Base-by-base conservation (phyloP, 2,113 vertebrate genomes). In the Grallaria varia region DNA sequence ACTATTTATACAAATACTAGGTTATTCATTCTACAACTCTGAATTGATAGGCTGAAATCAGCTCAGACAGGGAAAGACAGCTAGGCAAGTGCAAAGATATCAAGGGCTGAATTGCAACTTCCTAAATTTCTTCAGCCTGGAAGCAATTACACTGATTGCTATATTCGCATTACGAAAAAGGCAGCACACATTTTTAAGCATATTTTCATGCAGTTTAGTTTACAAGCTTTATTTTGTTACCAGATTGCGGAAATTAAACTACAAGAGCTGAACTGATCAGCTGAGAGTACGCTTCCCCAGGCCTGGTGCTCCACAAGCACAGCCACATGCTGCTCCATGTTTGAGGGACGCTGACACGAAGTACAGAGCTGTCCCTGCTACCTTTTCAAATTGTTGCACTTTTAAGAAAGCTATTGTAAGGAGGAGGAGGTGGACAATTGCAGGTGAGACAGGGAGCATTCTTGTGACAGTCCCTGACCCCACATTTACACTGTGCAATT, bases 251-350 rank as follows among this genome's bases (percentile, higher is more conserved):
- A 71, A 79, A 67, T 39, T 39, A 67, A 88, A 74, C 27, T 14
- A 27, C 68, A 49, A 35, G 63, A 53, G 63, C 60, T 62, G n/a
- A 75, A 58, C 13, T 0, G 3, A 44, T 21, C 20, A 31, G 31
- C 42, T 16, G 19, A 59, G 60, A 44, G 73, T 35, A 62, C 7
- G 4, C 39, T 39, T 50, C 15, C 14, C 1, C 25, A 30, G 83
- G 64, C 23, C 23, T 12, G 40, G 49, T 28, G 40, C 50, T 60
- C 69, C 17, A 28, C 0, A 0, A 67, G 60, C 81, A 44, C 30
- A 37, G 80, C 59, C 84, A 63, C 49, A 6, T 0, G 8, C 63
- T 23, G 52, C 68, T 74, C 68, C 0, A 1, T 1, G 1, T 12
- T 15, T 23, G 73, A 68, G 77, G 55, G 90, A 71, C 77, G 63